These are phyloP conservation scores for Liasis olivaceus DNA, from an alignment of 2,797 vertebrate genomes.

Conservation along the genomic window DNA sequence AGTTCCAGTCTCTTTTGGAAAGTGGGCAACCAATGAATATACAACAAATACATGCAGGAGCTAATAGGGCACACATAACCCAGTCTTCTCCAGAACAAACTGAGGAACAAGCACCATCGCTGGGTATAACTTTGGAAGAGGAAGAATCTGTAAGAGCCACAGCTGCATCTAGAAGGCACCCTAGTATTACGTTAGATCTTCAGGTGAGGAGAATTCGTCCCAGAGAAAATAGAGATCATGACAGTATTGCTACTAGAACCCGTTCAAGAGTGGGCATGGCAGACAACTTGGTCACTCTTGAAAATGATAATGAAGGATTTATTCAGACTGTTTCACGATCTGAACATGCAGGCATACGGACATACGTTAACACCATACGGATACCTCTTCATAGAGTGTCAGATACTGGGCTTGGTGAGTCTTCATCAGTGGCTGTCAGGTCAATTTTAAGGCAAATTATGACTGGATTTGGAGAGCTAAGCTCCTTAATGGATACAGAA, in stretches of 20 bases:
- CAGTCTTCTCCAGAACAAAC: slow-evolving; percentile 68
- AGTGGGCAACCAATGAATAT: slow-evolving; percentile 57
- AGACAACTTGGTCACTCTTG: slow-evolving; percentile 89
- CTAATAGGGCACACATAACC: slow-evolving; percentile 58
- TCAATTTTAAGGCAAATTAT: slow-evolving; percentile 94
- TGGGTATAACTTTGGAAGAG: slow-evolving; percentile 78
- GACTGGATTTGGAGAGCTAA: slow-evolving; percentile 93
- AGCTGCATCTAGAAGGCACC: slow-evolving; percentile 79
- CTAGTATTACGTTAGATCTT: slow-evolving; percentile 91
- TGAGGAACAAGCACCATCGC: slow-evolving; percentile 69
- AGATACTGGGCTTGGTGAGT: slow-evolving; percentile 88
- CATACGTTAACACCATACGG: slow-evolving; percentile 91
- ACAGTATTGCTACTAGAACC: slow-evolving; percentile 92
- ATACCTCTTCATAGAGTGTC: slow-evolving; percentile 90
- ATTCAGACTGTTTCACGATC: slow-evolving; percentile 90
- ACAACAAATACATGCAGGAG: slow-evolving; percentile 53
- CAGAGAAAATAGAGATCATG: slow-evolving; percentile 89
- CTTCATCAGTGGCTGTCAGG: slow-evolving; percentile 86
- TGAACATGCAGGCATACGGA: slow-evolving; percentile 88
- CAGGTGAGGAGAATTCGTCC: slow-evolving; percentile 92
- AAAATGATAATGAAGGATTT: slow-evolving; percentile 91
- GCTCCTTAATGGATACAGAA: slow-evolving; percentile 92
- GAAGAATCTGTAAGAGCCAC: slow-evolving; percentile 73
- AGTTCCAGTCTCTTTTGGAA: slow-evolving; percentile 88
- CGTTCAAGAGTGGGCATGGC: slow-evolving; percentile 87